Conservation (phyloP, 1,140 invertebrate genomes). For the Tetragnatha versicolor region DNA sequence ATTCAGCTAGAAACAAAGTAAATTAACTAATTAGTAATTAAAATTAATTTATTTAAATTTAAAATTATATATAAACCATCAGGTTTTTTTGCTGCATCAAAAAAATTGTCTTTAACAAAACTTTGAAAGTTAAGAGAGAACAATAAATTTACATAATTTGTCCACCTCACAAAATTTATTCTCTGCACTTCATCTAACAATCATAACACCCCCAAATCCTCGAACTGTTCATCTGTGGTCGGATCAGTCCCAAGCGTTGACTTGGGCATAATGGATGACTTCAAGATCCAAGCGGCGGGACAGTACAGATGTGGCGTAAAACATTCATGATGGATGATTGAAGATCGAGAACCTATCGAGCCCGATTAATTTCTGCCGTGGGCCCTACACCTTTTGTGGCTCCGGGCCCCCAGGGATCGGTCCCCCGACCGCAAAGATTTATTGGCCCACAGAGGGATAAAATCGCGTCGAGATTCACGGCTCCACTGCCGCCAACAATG, state of each 20-base stretch:
- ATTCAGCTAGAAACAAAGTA: too few relatives aligned
- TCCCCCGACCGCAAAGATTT: conserved; percentile 43
- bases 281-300: conserved; percentile 1
- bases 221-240: conserved; percentile 21
- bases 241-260: conserved; percentile 2
- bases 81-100: too few relatives aligned
- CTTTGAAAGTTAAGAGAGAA: too few relatives aligned
- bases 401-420: conserved; percentile 1
- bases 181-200: too few relatives aligned
- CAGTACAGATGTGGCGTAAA: conserved; percentile 43
- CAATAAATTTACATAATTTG: too few relatives aligned
- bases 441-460: conserved; percentile 27
- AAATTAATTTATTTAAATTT: too few relatives aligned
- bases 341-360: conserved; percentile 29
- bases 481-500: conserved; percentile 12
- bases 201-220: background rate
- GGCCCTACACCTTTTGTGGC: conserved; percentile 24
- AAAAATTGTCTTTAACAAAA: too few relatives aligned
- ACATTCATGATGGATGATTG: conserved; percentile 42
- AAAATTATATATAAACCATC: too few relatives aligned
- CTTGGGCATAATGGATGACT: conserved; percentile 36
- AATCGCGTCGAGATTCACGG: conserved; percentile 1
- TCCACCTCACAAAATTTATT: too few relatives aligned
- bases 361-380: conserved; percentile 26
- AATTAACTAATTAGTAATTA: too few relatives aligned